phyloP scores from a whole-genome alignment of 2,888 invertebrate species.

The Rhingia campestris region DNA sequence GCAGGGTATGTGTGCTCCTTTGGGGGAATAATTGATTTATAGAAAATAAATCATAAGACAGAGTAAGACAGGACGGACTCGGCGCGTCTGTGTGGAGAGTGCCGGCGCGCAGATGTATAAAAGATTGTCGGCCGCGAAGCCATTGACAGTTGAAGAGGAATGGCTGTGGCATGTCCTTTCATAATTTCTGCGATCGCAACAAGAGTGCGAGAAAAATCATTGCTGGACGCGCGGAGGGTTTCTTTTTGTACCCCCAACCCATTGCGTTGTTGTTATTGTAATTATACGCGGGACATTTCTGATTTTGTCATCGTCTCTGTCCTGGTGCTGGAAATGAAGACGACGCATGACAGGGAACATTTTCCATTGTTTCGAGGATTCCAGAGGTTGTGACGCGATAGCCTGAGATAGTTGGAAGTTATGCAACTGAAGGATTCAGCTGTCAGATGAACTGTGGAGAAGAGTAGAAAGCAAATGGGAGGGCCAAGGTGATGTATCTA shows the following conservation, averaged over 20 bases:
- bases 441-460: conserved; percentile 33
- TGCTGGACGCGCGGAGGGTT: neutral
- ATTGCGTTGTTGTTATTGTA: conserved; percentile 30
- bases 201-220: conserved; percentile 66
- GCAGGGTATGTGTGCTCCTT: neutral
- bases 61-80: too few species aligned
- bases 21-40: conserved; percentile 74
- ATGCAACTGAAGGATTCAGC: conserved; percentile 55
- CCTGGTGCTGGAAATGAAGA: conserved; percentile 55
- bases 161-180: conserved; percentile 54
- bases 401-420: conserved; percentile 34
- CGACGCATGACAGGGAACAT: conserved; percentile 59
- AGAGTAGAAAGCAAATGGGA: too few species aligned
- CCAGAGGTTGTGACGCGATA: conserved; percentile 4
- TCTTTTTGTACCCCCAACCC: neutral
- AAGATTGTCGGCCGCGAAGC: conserved; percentile 9
- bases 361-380: conserved; percentile 57
- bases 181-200: conserved; percentile 52
- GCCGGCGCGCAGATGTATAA: conserved; percentile 27
- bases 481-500: too few species aligned
- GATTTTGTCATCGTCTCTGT: conserved; percentile 35
- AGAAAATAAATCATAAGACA: conserved; percentile 74
- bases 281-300: conserved; percentile 47
- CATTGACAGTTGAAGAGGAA: conserved; percentile 49
- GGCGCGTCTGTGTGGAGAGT: conserved; percentile 23